Base-by-base conservation (phyloP, 2,113 vertebrate species). In the Xenopus tropicalis region DNA sequence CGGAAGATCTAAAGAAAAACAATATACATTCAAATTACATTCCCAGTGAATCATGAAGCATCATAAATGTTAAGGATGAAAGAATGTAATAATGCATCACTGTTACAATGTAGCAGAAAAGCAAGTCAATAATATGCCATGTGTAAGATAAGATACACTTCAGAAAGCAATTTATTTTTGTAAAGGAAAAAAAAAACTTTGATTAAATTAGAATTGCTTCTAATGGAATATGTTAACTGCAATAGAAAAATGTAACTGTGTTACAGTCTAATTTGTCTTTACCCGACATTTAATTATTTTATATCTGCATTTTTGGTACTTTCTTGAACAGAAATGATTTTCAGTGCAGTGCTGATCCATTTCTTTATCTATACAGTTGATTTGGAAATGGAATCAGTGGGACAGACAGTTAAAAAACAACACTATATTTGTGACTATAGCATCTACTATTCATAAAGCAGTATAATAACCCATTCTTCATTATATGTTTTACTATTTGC, bases 1-100 rank as follows among this genome's bases (percentile, higher is more conserved):
- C 71, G 74, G 74, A 79, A 79, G 70, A 79, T 80, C n/a, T 78
- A 74, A 16, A 82, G 70, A 80, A 78, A 79, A 67, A 11, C 64
- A 79, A 16, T 52, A 46, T 56, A 58, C 77, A 72, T 82, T 79
- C 74, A 74, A 74, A 70, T 74, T 51, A 69, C 69, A 69, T 68
- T 74, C 44, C 48, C 42, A 59, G 56, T 61, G 66, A 74, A 68
- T 74, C 72, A 74, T 66, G 56, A 62, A 61, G 43, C 65, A 69
- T 67, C 52, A 61, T 42, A 29, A 74, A 54, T 69, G 72, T 54
- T 42, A 59, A 69, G 44, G 65, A 68, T 74, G 65, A 61, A 74
- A 62, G 66, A 25, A 74, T 62, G 43, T 52, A 68, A 21, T 59
- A 44, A 37, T 61, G 65, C 58, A 58, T 68, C 43, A 68, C 42